Evolutionary conservation across 2,888 invertebrate genomes (phyloP).

Genomic region (Siphonodentalium dalli): DNA sequence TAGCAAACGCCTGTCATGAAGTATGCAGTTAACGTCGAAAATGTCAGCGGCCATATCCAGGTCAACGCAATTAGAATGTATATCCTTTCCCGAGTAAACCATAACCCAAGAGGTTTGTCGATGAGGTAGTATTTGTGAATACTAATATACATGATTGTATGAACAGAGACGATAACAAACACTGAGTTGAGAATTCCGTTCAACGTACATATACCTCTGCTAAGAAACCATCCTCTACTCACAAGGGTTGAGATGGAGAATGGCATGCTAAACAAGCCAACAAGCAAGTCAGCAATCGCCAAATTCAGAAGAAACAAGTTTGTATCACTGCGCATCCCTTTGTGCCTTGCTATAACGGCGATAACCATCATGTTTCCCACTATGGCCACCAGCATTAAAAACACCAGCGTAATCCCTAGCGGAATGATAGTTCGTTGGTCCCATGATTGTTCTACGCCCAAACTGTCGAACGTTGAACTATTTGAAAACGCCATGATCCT

Average conservation of each 20-base stretch:
- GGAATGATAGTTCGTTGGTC: too few relatives aligned
- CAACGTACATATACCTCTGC: slow-evolving; percentile 53
- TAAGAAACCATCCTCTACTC: slow-evolving; percentile 61
- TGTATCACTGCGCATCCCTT: slow-evolving; percentile 65
- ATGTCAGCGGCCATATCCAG: slow-evolving; percentile 62
- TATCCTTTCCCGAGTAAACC: slow-evolving; percentile 54
- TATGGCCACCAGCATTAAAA: too few relatives aligned
- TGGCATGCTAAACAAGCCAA: slow-evolving; percentile 62
- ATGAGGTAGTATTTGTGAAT: slow-evolving; percentile 64
- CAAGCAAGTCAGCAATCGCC: slow-evolving; percentile 64
- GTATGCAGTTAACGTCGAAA: slow-evolving; percentile 53
- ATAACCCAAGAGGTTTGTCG: slow-evolving; percentile 57
- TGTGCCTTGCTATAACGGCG: too few relatives aligned
- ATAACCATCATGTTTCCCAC: too few relatives aligned
- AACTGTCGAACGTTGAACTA: too few relatives aligned
- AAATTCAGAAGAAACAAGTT: slow-evolving; percentile 65
- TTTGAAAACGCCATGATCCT: too few relatives aligned
- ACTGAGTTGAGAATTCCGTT: slow-evolving; percentile 64
- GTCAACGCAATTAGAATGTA: slow-evolving; percentile 58
- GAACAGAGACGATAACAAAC: slow-evolving; percentile 63
- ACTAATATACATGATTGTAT: slow-evolving; percentile 66
- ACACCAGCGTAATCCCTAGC: too few relatives aligned
- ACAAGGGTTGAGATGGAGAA: slow-evolving; percentile 63
- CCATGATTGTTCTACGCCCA: too few relatives aligned
- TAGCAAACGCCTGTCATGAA: slow-evolving; percentile 53